Conservation (phyloP, 2,888 invertebrate species). For the Scaptodrosophila latifasciaeformis region DNA sequence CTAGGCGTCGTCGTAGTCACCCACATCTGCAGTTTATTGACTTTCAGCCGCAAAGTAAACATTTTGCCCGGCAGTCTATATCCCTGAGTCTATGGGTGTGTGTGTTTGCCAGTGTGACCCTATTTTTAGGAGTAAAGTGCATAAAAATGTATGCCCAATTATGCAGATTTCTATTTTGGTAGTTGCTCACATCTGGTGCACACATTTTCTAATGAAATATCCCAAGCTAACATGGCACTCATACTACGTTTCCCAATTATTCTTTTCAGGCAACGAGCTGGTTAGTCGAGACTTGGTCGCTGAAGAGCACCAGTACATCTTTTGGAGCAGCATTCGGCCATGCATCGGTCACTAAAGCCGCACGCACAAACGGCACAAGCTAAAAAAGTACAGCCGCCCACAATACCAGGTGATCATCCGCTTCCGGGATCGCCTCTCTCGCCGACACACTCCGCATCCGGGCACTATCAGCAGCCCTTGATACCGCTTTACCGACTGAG, state of each 20-base stretch:
- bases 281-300: too few species aligned
- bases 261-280: not conserved
- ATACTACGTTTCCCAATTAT: constrained; percentile 10
- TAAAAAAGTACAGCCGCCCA: constrained; percentile 93
- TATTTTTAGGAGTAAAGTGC: constrained; percentile 49
- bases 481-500: constrained; percentile 69
- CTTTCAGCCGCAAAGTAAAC: constrained; percentile 43
- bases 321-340: constrained; percentile 77
- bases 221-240: not conserved
- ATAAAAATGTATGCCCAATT: constrained; percentile 57
- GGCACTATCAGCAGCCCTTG: constrained; percentile 61
- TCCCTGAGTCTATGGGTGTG: not conserved
- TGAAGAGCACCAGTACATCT: constrained; percentile 61
- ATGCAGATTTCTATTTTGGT: constrained; percentile 50
- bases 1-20: not conserved
- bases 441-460: constrained; percentile 28
- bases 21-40: constrained; percentile 50
- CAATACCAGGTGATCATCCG: constrained; percentile 85
- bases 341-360: constrained; percentile 89
- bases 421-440: constrained; percentile 30
- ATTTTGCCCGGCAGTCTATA: constrained; percentile 8
- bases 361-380: constrained; percentile 90
- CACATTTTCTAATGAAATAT: constrained; percentile 38
- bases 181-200: constrained; percentile 30
- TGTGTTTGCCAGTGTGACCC: constrained; percentile 41